Evolutionary conservation across 2,797 vertebrate species (phyloP), one percentile per base, ranked within the genome.

Genomic region (Sarcoramphus papa): DNA sequence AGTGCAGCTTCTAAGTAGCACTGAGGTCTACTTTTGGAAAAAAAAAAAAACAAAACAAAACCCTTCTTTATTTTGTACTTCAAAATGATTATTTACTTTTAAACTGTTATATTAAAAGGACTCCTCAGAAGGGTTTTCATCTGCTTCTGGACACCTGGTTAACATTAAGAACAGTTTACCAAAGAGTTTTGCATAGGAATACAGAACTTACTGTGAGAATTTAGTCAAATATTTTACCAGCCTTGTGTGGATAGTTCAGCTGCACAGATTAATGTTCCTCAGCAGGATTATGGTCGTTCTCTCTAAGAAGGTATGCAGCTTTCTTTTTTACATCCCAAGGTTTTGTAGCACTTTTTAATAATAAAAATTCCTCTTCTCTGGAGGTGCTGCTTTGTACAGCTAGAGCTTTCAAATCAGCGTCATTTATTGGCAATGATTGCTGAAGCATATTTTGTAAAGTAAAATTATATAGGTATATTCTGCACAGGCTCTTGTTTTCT

Each of bases 171-270:
- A 82, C 7, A 83, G 72, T 94, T 95, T 95, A 77, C 75, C 45
- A 33, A 81, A 74, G 86, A 85, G 69, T 95, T 96, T 95, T 85
- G 30, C 4, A 23, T 50, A 60, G 75, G 40, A 88, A 90, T 69
- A 45, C 10, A 53, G 72, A 93, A 85, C 62, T 94, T 81, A 43
- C 14, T 41, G 50, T 90, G 84, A 93, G 91, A 89, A 93, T 90
- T 96, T 88, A 94, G 86, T 89, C 68, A 96, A 95, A 95, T 89
- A 94, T 95, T 97, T 93, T 91, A 43, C 75, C 50, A 91, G 56
- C 10, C n/a, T 90, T 86, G 18, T 72, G 43, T 78, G 81, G 50
- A 54, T 85, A 69, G 47, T 75, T 91, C 84, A 93, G 75, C 70
- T 80, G 19, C 3, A 4, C 53, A 89, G 83, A 89, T 27, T 20